phyloP scores from a whole-genome alignment of 64 coral and sea anemone genomes.

The Porites australiensis region DNA sequence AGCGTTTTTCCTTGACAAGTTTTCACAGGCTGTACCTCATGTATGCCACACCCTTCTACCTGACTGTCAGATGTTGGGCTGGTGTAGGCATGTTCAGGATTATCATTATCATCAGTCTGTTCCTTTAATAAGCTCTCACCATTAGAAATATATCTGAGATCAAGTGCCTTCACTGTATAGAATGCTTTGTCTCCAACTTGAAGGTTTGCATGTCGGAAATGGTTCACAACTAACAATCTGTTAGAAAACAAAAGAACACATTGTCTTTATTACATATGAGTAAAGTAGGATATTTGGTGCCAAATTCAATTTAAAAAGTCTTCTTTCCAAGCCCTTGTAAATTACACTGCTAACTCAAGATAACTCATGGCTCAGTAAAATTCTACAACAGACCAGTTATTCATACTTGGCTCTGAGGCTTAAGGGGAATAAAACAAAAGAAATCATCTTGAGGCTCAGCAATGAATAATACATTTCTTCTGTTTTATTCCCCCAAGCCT shows the following conservation, averaged over 20 bases:
- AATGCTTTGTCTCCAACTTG: conserved; percentile 99
- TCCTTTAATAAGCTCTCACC: neutral
- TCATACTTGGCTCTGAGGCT: too few relatives aligned
- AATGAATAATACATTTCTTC: too few relatives aligned
- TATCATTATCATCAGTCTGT: neutral
- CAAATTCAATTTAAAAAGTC: too few relatives aligned
- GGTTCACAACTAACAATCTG: conserved; percentile 85
- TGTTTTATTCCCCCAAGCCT: too few relatives aligned
- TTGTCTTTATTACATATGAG: too few relatives aligned
- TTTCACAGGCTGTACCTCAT: neutral
- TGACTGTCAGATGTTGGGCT: conserved; percentile 20
- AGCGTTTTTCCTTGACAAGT: neutral
- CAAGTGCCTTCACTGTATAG: conserved; percentile 84
- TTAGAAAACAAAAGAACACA: neutral
- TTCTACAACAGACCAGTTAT: too few relatives aligned
- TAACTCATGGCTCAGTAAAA: too few relatives aligned
- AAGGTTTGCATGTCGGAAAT: conserved; percentile 87
- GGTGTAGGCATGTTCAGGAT: neutral
- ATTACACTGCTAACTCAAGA: too few relatives aligned
- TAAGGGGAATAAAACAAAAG: too few relatives aligned
- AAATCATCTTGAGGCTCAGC: too few relatives aligned
- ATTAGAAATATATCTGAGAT: conserved; percentile 39
- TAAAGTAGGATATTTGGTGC: too few relatives aligned
- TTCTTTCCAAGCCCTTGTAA: too few relatives aligned
- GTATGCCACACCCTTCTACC: conserved; percentile 25